phyloP scores from a whole-genome alignment of 2,113 vertebrate species.

The Holacanthus passer region DNA sequence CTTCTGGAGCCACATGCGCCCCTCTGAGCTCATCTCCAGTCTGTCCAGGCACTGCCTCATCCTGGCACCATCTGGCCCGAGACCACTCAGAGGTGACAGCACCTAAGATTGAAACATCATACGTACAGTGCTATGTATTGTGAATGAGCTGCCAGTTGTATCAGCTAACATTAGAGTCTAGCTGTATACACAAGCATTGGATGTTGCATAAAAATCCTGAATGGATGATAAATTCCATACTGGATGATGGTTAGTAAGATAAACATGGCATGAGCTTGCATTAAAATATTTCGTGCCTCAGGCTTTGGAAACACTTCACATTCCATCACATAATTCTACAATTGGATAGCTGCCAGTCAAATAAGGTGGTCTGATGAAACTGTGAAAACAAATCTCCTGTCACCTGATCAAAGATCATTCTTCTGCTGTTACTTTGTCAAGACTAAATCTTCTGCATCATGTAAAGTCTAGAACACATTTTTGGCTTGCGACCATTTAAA shows the following conservation, averaged over 20 bases:
- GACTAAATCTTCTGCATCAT: background rate
- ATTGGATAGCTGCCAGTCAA: slow-evolving; percentile 22
- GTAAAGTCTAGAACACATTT: background rate
- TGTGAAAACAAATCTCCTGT: slow-evolving; percentile 14
- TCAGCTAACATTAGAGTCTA: background rate
- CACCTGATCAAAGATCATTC: background rate
- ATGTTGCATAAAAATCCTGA: too few relatives aligned
- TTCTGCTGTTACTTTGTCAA: background rate
- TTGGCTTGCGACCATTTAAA: background rate
- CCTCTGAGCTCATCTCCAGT: slow-evolving; percentile 21
- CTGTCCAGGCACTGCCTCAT: slow-evolving; percentile 16
- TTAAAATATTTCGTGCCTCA: background rate
- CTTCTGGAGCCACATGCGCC: slow-evolving; percentile 1
- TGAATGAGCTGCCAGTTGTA: background rate
- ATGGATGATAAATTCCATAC: background rate
- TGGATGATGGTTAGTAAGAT: background rate
- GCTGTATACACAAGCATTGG: background rate
- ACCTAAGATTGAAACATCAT: background rate
- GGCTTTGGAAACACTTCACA: slow-evolving; percentile 7
- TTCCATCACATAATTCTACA: slow-evolving; percentile 23
- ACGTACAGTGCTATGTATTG: background rate
- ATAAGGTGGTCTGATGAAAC: slow-evolving; percentile 8
- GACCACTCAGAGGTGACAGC: slow-evolving; percentile 2
- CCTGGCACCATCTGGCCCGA: slow-evolving; percentile 6
- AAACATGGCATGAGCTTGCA: background rate